Evolutionary conservation across 2,888 invertebrate genomes (phyloP), one percentile per base, ranked within the genome.

Genomic region (Chaitophorus viminalis): DNA sequence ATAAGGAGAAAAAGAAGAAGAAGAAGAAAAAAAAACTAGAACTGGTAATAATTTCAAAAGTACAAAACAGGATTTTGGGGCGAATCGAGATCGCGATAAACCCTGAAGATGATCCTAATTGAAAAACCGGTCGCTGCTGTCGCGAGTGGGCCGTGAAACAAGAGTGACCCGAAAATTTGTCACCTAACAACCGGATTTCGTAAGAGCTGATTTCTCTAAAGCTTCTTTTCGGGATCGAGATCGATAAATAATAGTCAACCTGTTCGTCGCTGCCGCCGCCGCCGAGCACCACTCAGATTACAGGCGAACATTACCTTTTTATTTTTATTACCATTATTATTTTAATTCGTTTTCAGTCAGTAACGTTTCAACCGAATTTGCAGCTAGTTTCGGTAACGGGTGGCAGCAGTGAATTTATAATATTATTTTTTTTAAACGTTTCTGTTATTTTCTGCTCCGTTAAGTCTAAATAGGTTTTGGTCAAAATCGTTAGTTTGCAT

Each of bases 41-140:
- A 86, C 86, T 86, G 86, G 86, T 78, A 86, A 86, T 78, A 70
- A 78, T 86, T 86, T 86, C 86, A 86, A 86, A 86, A 86, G 86
- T 77, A 78, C 72, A 78, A 78, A 86, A 86, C 86, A 70, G 86
- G 86, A 86, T 86, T 86, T 86, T 78, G 72, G 86, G 86, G 54
- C 86, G 78, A 86, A 86, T 78, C 86, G 78, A 78, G 77, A 86
- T 86, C 86, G 86, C 86, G 86, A 86, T 86, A 86, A 86, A 86
- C 86, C 78, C 86, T 78, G 86, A 86, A 86, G 86, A 86, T 86
- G 86, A 86, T 86, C 86, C 86, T 86, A 86, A 86, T 86, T 86
- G 86, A 86, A 86, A 86, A 86, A 86, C 86, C 86, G 86, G 86
- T 86, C 85, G 72, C 18, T 65, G 81, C 29, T 18, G 54, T 54